These are phyloP conservation scores for Scotopteryx bipunctaria DNA, from an alignment of 2,888 invertebrate genomes.

Conservation along the genomic window DNA sequence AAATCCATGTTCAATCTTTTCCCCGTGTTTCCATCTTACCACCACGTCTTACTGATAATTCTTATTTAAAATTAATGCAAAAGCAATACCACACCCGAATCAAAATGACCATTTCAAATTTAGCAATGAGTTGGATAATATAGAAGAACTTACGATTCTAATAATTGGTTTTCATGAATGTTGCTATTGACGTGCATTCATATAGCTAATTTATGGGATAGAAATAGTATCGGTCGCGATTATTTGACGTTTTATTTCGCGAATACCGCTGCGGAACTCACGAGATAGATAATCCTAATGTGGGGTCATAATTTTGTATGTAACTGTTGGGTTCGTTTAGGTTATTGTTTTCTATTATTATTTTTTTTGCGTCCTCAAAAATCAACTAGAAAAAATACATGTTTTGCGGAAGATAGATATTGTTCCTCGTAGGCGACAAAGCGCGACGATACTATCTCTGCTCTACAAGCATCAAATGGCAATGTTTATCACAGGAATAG, in stretches of 20 bases:
- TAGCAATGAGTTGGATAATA: background rate
- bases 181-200: conserved; percentile 3
- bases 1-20: no score
- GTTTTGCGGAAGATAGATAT: no score
- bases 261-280: no score
- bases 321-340: no score
- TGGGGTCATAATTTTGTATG: no score
- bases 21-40: no score
- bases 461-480: conserved; percentile 5
- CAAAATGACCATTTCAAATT: conserved; percentile 7
- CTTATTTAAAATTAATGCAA: background rate
- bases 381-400: no score
- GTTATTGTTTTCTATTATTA: no score
- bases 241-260: no score
- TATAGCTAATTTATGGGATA: conserved; percentile 1
- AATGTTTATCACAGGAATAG: conserved; percentile 1
- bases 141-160: conserved; percentile 3
- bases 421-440: background rate
- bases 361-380: no score
- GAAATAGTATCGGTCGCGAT: background rate
- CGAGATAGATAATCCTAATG: no score
- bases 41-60: no score
- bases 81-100: conserved; percentile 4
- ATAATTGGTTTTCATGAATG: conserved; percentile 11
- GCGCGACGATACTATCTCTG: background rate